Conservation (phyloP, 1,140 invertebrate genomes). For the Caenorhabditis briggsae region DNA sequence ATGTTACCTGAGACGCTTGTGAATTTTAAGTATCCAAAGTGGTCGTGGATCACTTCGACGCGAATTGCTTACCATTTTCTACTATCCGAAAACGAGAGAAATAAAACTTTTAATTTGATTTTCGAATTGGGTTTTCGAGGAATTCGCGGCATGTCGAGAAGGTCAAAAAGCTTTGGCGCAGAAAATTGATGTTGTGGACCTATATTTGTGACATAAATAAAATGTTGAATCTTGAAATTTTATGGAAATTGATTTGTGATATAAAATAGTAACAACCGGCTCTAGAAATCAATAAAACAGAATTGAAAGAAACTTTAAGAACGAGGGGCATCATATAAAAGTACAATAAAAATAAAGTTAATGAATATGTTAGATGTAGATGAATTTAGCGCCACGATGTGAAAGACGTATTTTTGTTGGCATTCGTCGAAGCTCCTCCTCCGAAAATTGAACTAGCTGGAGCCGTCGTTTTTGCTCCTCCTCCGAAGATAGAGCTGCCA, state of each 20-base stretch:
- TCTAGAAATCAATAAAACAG: conserved; percentile 27
- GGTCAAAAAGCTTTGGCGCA: background rate
- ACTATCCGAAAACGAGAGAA: background rate
- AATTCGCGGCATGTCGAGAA: background rate
- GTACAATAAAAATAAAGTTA: background rate
- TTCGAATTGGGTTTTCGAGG: background rate
- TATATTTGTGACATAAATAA: no score
- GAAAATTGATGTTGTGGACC: no score
- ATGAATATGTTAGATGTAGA: conserved; percentile 17
- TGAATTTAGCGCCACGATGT: conserved; percentile 17
- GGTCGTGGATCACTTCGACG: background rate
- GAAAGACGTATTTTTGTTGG: conserved; percentile 21
- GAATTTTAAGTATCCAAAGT: conserved; percentile 16
- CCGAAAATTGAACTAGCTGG: conserved; percentile 7
- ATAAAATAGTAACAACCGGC: background rate
- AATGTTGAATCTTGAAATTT: background rate
- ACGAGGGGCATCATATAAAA: background rate
- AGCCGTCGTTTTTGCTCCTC: background rate
- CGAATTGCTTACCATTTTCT: background rate
- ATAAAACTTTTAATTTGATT: no score
- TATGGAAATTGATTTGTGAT: background rate
- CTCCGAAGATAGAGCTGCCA: background rate
- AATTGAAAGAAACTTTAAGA: background rate
- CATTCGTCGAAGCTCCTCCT: conserved; percentile 11
- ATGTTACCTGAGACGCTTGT: conserved; percentile 1